Base-by-base conservation (phyloP, 1,140 invertebrate genomes). In the Himalopsyche phryganea region DNA sequence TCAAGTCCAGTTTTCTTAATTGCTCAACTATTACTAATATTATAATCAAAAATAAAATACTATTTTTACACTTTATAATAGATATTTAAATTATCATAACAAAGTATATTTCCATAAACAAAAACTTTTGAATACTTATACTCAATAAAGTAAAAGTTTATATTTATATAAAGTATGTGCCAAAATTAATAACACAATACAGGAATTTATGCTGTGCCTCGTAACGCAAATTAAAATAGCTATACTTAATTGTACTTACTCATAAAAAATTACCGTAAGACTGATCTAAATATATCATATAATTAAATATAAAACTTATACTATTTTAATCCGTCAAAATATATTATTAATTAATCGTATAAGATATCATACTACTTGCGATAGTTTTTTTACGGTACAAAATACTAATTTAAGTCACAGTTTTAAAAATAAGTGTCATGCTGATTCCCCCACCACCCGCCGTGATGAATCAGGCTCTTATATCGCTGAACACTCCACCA, bases 121-220 rank as follows among this genome's bases (percentile, higher is more conserved):
- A n/a, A n/a, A n/a, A n/a, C n/a, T n/a, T n/a, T n/a, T n/a, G n/a
- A n/a, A n/a, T n/a, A n/a, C n/a, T n/a, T n/a, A n/a, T n/a, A n/a
- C n/a, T n/a, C n/a, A n/a, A n/a, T n/a, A n/a, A n/a, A n/a, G n/a
- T n/a, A n/a, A n/a, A n/a, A n/a, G n/a, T n/a, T n/a, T n/a, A n/a
- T n/a, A n/a, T n/a, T n/a, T n/a, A n/a, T n/a, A n/a, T n/a, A n/a
- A n/a, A n/a, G n/a, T n/a, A 35, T 28, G 55, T 62, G 60, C 60
- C 60, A 62, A 62, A 60, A 49, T 47, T 57, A 36, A 38, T 33
- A 36, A 56, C 44, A 47, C 7, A 54, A 36, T 62, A 62, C 55
- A 62, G 60, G 60, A 62, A 62, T 58, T 44, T 28, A 50, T 45
- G 13, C 32, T 54, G 60, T 62, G 60, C 60, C 60, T 62, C 46